Percentiles rank a stretch among this genome's conserved stretches.
phyloP scores from a whole-genome alignment of 35 echinoderm and acorn worm species.

The Ptychodera flava region DNA sequence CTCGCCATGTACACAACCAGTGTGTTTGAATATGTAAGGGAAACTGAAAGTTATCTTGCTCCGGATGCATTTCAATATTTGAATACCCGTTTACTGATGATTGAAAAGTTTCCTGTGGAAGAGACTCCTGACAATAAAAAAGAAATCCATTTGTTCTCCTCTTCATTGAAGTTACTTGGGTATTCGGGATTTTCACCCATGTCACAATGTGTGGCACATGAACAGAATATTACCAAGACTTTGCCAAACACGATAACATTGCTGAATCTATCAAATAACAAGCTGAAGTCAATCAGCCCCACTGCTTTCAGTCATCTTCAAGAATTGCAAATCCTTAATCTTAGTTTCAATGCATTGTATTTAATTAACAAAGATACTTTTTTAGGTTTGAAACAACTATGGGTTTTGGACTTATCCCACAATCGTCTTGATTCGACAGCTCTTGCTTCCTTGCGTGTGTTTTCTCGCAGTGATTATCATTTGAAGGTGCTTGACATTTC shows the following conservation, averaged over 20 bases:
- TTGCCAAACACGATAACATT: not conserved
- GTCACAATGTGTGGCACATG: no score
- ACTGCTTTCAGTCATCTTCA: not conserved
- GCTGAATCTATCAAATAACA: not conserved
- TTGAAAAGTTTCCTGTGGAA: no score
- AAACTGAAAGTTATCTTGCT: not conserved
- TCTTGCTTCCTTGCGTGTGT: not conserved
- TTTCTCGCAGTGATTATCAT: not conserved
- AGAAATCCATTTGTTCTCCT: no score
- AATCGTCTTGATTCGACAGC: not conserved
- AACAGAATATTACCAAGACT: no score
- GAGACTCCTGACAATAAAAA: no score
- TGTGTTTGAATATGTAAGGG: not conserved
- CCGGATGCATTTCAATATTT: not conserved
- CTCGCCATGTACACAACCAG: not conserved
- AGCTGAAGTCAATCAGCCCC: not conserved
- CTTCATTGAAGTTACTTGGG: no score
- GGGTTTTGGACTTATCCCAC: not conserved
- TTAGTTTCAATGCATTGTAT: not conserved
- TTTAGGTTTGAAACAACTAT: not conserved
- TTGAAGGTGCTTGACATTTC: not conserved
- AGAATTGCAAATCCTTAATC: not conserved
- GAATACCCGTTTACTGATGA: not conserved
- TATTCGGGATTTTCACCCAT: no score
- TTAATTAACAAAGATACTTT: not conserved